A percentile compares a stretch with the other conserved stretches of the same genome.
Evolutionary conservation across 1,140 invertebrate species (phyloP).

Genomic region (Calephelis nemesis): DNA sequence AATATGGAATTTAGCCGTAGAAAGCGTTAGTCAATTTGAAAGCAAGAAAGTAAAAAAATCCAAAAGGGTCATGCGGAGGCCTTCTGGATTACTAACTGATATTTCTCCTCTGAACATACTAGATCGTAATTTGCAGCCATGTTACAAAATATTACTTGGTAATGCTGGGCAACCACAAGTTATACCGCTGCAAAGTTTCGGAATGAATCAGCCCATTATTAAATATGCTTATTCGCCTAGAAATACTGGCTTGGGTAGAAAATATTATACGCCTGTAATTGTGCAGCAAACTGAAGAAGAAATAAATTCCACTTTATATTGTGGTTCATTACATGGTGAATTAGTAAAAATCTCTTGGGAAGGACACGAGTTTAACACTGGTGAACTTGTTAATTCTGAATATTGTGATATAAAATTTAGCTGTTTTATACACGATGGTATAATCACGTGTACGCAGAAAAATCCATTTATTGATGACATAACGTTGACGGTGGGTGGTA

Average conservation of each 20-base stretch:
- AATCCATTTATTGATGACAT: constrained; percentile 79
- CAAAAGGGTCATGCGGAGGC: constrained; percentile 71
- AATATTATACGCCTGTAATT: constrained; percentile 63
- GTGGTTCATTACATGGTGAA: constrained; percentile 75
- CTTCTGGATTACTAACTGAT: constrained; percentile 78
- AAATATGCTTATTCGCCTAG: constrained; percentile 53
- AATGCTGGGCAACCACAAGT: constrained; percentile 64
- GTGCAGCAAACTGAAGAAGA: constrained; percentile 59
- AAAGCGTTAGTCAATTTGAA: constrained; percentile 66
- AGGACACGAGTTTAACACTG: constrained; percentile 81
- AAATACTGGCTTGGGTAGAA: constrained; percentile 70
- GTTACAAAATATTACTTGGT: constrained; percentile 78
- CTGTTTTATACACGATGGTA: constrained; percentile 83
- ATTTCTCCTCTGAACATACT: constrained; percentile 80
- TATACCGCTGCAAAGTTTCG: constrained; percentile 64
- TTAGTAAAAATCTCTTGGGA: constrained; percentile 80
- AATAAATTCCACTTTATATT: constrained; percentile 59
- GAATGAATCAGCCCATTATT: constrained; percentile 50
- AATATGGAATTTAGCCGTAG: constrained; percentile 84
- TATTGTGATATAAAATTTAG: constrained; percentile 66
- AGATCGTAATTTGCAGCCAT: constrained; percentile 81
- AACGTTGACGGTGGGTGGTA: constrained; percentile 74
- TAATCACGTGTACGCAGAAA: constrained; percentile 78
- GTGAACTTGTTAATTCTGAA: constrained; percentile 79
- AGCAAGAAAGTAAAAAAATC: constrained; percentile 72